Evolutionary conservation across 2,113 vertebrate genomes (phyloP).

Genomic region (Bagarius yarrelli): DNA sequence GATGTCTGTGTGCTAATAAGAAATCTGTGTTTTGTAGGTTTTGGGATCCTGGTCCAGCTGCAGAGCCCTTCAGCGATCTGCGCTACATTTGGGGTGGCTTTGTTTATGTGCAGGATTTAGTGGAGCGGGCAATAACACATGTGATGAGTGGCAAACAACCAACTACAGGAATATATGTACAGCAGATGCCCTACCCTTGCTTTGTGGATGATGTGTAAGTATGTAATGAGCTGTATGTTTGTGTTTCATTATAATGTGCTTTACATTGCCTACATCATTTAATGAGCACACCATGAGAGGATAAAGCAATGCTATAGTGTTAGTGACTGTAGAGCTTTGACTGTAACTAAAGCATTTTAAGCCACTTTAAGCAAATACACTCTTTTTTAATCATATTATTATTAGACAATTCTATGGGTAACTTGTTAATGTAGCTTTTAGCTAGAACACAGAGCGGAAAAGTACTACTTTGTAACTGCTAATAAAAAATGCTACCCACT

Average conservation of each 20-base stretch:
- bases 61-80: slow-evolving; percentile 80
- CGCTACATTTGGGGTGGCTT: slow-evolving; percentile 88
- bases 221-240: not conserved
- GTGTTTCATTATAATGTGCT: not conserved
- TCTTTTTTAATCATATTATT: not conserved
- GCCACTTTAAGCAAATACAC: not conserved
- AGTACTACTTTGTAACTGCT: too few relatives aligned
- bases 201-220: slow-evolving; percentile 85
- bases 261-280: not conserved
- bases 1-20: not conserved
- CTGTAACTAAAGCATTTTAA: not conserved
- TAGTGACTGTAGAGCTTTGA: not conserved
- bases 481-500: too few relatives aligned
- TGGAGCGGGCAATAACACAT: slow-evolving; percentile 76
- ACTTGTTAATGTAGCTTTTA: not conserved
- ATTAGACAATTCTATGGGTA: not conserved
- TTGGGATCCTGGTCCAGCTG: slow-evolving; percentile 84
- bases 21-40: slow-evolving; percentile 68
- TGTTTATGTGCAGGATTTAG: slow-evolving; percentile 86
- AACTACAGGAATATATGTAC: slow-evolving; percentile 75
- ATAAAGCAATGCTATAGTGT: not conserved
- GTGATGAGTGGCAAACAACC: slow-evolving; percentile 66
- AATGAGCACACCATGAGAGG: not conserved
- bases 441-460: too few relatives aligned
- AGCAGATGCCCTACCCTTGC: slow-evolving; percentile 93